Evolutionary conservation across 2,888 invertebrate species (phyloP).

Genomic region (Acleris sparsana): DNA sequence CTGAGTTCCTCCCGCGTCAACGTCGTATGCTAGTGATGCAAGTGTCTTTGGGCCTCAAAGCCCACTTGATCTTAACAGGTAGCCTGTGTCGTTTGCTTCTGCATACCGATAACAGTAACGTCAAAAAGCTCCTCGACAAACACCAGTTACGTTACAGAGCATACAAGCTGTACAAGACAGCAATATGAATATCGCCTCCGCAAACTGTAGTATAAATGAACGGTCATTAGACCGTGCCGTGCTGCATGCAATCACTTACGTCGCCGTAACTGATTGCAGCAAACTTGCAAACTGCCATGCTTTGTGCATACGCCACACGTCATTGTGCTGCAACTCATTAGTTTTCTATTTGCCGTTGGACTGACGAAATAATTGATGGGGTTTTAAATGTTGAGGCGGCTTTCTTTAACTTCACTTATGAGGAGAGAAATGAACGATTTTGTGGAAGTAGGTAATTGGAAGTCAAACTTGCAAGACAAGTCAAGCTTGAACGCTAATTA

Average conservation of each 20-base stretch:
- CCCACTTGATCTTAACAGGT: too few relatives aligned
- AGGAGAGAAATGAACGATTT: not conserved
- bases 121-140: not conserved
- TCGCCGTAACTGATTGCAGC: constrained; percentile 65
- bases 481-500: too few relatives aligned
- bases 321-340: constrained; percentile 52
- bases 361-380: constrained; percentile 25
- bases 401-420: constrained; percentile 4
- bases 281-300: constrained; percentile 61
- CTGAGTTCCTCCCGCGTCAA: too few relatives aligned
- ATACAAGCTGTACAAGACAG: constrained; percentile 39
- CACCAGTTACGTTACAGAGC: not conserved
- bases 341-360: constrained; percentile 52
- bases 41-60: too few relatives aligned
- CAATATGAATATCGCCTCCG: constrained; percentile 46
- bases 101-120: too few relatives aligned
- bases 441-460: too few relatives aligned
- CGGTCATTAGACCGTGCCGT: constrained; percentile 58
- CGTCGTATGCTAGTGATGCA: too few relatives aligned
- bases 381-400: constrained; percentile 12
- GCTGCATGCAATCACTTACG: constrained; percentile 68
- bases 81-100: too few relatives aligned
- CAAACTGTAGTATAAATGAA: constrained; percentile 52
- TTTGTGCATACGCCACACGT: constrained; percentile 44
- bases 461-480: too few relatives aligned